Base-by-base conservation (phyloP, 92 coral and sea anemone genomes). In the Palythoa grandiflora region DNA sequence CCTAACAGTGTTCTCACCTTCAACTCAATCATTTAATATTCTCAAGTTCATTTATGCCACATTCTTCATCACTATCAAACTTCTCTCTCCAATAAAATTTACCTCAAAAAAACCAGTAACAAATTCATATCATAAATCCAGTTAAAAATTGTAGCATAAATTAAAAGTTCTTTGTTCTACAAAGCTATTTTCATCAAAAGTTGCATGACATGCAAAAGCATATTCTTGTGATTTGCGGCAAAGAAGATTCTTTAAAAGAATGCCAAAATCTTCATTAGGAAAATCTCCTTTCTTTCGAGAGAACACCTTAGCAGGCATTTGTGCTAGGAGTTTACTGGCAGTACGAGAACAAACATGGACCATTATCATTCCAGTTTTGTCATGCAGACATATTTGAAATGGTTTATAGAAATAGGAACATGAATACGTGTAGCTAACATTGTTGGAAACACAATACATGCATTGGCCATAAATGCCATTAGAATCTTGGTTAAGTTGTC, bases 391-490 rank as follows among this genome's bases (percentile, higher is more conserved):
- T 13, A 96, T 38, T 2, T 66, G 79, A 86, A 91, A 55, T 16
- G 93, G 94, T 39, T 83, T 88, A 83, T 90, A 96, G 84, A 74
- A 93, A 63, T 89, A 91, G 21, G 37, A 78, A 3, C 92, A 52
- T 11, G 91, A 88, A 79, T 93, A 95, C 38, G 79, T 66, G 79
- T 93, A 93, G 65, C 48, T 63, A 1, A 91, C 68, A 80, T 91
- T 85, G 37, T 89, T 84, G 38, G 38, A 36, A 38, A 92, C 89
- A 54, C 99, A 96, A 71, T 92, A 65, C 7, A 89, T 36, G 73
- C 99, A 96, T 89, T 95, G 99, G 37, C 92, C 92, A 78, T 95
- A 96, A 37, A 96, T 87, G 17, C 88, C 88, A 88, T 96, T 96
- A 17, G 72, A 61, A 71, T 96, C 99, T 89, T 92, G 97, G 2